Percentiles rank a stretch among this genome's conserved stretches.
phyloP scores from a whole-genome alignment of 2,797 vertebrate genomes.

The Semotilus atromaculatus region DNA sequence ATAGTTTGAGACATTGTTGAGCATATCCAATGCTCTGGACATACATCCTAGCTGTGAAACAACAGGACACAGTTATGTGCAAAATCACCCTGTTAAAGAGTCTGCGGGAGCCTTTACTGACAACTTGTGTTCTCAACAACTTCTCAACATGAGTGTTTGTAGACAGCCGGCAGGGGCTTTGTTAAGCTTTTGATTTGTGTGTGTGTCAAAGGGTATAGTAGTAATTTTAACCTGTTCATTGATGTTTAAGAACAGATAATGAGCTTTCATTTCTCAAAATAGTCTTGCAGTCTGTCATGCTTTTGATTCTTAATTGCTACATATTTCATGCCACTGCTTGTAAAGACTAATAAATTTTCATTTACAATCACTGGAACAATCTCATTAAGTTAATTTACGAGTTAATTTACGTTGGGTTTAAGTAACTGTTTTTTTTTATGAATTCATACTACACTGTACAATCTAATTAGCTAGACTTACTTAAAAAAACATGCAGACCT shows the following conservation, averaged over 20 bases:
- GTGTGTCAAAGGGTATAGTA: neutral
- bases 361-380: neutral
- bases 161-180: neutral
- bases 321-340: neutral
- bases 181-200: conserved; percentile 1
- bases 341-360: neutral
- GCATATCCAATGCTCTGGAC: neutral
- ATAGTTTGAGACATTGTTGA: neutral
- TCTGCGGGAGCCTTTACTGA: neutral
- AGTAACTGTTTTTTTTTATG: neutral
- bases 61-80: neutral
- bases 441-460: too few relatives aligned
- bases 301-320: neutral
- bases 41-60: neutral
- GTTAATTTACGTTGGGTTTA: neutral
- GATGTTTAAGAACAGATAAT: neutral
- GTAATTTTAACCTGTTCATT: neutral
- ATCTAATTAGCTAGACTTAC: too few relatives aligned
- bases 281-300: neutral
- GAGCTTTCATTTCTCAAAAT: neutral
- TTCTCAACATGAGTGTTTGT: neutral
- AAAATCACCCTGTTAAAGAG: neutral
- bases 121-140: neutral
- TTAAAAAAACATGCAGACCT: too few relatives aligned
- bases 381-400: neutral